Evolutionary conservation across 2,113 vertebrate species (phyloP).

Genomic region (Dasyurus viverrinus): DNA sequence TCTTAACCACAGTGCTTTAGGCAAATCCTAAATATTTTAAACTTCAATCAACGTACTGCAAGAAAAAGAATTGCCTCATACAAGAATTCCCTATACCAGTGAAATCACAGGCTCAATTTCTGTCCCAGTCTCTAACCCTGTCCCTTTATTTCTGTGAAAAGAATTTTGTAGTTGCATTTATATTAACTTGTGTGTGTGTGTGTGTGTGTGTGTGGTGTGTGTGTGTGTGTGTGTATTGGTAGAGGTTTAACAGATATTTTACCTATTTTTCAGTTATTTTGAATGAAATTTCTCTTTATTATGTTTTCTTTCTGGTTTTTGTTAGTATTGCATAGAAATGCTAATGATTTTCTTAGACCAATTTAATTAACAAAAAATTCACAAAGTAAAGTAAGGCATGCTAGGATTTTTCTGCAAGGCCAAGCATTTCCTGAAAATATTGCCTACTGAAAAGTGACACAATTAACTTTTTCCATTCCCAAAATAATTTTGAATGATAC

Average conservation of each 20-base stretch:
- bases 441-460: not conserved
- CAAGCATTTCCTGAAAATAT: not conserved
- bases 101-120: not conserved
- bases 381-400: not conserved
- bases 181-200: not conserved
- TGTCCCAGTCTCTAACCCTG: not conserved
- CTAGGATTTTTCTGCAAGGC: not conserved
- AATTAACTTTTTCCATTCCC: not conserved
- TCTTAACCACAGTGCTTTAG: not conserved
- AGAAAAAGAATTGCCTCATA: not conserved
- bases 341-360: not conserved
- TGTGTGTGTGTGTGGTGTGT: too few relatives aligned
- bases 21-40: not conserved
- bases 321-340: not conserved
- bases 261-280: not conserved
- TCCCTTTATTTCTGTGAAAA: not conserved
- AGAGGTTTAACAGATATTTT: not conserved
- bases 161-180: not conserved
- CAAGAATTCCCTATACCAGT: not conserved
- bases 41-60: not conserved
- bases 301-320: not conserved
- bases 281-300: not conserved
- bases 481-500: not conserved
- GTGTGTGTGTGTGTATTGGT: not conserved
- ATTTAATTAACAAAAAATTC: not conserved